These are phyloP conservation scores for Eristalis pertinax DNA, from an alignment of 2,888 invertebrate species.

Conservation along the genomic window DNA sequence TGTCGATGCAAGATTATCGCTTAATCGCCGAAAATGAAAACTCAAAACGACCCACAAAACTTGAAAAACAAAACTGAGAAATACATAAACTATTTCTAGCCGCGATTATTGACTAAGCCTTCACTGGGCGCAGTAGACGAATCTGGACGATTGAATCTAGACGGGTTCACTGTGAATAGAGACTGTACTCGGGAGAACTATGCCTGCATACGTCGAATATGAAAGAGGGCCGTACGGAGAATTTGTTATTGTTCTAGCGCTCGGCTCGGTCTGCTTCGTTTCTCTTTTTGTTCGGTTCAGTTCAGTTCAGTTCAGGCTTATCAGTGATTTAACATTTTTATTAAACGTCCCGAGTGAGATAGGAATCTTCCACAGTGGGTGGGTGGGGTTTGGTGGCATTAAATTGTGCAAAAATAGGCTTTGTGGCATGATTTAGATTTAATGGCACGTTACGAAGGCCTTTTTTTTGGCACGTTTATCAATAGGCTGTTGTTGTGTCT, in stretches of 20 bases:
- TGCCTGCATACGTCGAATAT: slow-evolving; percentile 13
- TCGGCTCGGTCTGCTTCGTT: slow-evolving; percentile 1
- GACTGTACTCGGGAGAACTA: slow-evolving; percentile 26
- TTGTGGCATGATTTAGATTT: slow-evolving; percentile 40
- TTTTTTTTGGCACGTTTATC: slow-evolving; percentile 46
- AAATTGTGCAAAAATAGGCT: slow-evolving; percentile 10
- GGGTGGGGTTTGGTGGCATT: slow-evolving; percentile 28
- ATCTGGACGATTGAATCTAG: slow-evolving; percentile 13
- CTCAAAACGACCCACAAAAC: slow-evolving; percentile 12
- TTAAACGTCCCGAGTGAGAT: slow-evolving; percentile 28
- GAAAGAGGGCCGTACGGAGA: slow-evolving; percentile 7
- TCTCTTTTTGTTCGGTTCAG: slow-evolving; percentile 11
- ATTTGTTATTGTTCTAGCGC: slow-evolving; percentile 44
- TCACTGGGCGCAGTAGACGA: slow-evolving; percentile 10
- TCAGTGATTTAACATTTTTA: slow-evolving; percentile 52
- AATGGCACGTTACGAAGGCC: slow-evolving; percentile 20
- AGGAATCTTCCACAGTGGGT: slow-evolving; percentile 22
- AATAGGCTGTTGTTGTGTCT: slow-evolving; percentile 33
- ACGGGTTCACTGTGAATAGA: slow-evolving; percentile 31
- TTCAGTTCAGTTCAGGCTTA: slow-evolving; percentile 17
- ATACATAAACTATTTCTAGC: slow-evolving; percentile 35
- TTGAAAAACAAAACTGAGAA: slow-evolving; percentile 20
- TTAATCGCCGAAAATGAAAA: not conserved
- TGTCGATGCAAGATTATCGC: not conserved
- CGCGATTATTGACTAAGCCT: slow-evolving; percentile 32